Base-by-base conservation (phyloP, 2,113 vertebrate genomes). In the Dendropsophus ebraccatus region DNA sequence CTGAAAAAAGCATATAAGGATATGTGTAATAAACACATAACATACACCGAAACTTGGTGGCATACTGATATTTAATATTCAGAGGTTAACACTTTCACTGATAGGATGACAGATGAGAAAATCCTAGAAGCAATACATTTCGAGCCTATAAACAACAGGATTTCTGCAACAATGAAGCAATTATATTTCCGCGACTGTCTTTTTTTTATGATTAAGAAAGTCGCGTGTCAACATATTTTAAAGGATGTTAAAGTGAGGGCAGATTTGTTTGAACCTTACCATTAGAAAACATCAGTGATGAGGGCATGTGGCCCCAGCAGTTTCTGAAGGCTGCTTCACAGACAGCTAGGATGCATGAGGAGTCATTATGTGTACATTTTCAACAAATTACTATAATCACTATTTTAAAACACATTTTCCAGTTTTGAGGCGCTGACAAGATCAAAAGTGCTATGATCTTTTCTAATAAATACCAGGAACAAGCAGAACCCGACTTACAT, bases 311-410 rank as follows among this genome's bases (percentile, higher is more conserved):
- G 85, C 85, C 78, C 28, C 54, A 74, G 58, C 69, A 58, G 50
- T 62, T 87, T 87, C 35, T 87, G 70, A 87, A 81, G 85, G 76
- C 67, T 62, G 67, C 49, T 62, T 81, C 21, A 49, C 25, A 81
- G 78, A 87, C 85, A 87, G 65, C 77, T 74, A 30, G 60, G 85
- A 87, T 87, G 77, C 54, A 58, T 49, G 54, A 87, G 78, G 35
- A 87, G 78, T 74, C 67, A 87, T 87, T 87, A 73, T 81, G 70
- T 73, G 52, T 49, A 58, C 85, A 81, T 87, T 87, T 87, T 62
- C 45, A 87, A 58, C 52, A 87, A 81, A 87, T 87, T 87, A 74
- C 85, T 87, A 81, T 87, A 87, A 87, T 87, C 54, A 81, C 76
- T 81, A 81, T 87, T 87, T 85, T 87, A 87, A 87, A 87, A 73